These are phyloP conservation scores for Siniperca obscura DNA, from an alignment of 2,797 vertebrate species.

Conservation along the genomic window DNA sequence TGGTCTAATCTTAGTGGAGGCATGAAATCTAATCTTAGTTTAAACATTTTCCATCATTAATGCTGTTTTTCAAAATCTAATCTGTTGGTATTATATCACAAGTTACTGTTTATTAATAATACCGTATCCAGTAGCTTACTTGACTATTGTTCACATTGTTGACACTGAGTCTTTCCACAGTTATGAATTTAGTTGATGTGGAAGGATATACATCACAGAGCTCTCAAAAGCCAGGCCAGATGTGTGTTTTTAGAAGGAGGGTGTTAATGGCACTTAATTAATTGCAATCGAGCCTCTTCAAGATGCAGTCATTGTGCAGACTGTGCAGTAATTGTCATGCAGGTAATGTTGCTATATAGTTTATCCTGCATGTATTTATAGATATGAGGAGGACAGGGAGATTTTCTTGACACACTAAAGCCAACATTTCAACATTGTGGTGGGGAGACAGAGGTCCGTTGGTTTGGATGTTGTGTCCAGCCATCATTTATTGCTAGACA, in stretches of 20 bases:
- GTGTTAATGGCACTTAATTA: conserved; percentile 23
- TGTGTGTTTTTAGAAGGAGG: conserved; percentile 29
- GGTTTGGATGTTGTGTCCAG: conserved; percentile 31
- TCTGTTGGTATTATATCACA: not conserved
- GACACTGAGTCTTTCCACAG: not conserved
- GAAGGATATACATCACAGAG: not conserved
- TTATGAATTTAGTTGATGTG: conserved; percentile 5
- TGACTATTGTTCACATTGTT: not conserved
- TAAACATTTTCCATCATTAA: not conserved
- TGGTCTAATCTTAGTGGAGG: not conserved
- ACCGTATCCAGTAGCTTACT: not conserved
- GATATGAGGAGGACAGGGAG: not conserved
- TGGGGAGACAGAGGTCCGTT: conserved; percentile 17
- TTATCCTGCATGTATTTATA: conserved; percentile 16
- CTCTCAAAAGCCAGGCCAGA: conserved; percentile 13
- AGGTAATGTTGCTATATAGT: conserved; percentile 7
- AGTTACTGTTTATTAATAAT: not conserved
- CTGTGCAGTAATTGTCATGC: not conserved
- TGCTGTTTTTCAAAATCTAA: not conserved
- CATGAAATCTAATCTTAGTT: not conserved
- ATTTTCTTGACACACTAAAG: conserved; percentile 3
- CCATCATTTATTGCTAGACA: conserved; percentile 39
- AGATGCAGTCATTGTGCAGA: conserved; percentile 22
- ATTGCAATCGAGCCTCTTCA: conserved; percentile 28
- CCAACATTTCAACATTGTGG: conserved; percentile 11